Percentiles rank a stretch among this genome's conserved stretches.
Evolutionary conservation across 2,113 vertebrate genomes (phyloP).

Genomic region (Harpagus bidentatus): DNA sequence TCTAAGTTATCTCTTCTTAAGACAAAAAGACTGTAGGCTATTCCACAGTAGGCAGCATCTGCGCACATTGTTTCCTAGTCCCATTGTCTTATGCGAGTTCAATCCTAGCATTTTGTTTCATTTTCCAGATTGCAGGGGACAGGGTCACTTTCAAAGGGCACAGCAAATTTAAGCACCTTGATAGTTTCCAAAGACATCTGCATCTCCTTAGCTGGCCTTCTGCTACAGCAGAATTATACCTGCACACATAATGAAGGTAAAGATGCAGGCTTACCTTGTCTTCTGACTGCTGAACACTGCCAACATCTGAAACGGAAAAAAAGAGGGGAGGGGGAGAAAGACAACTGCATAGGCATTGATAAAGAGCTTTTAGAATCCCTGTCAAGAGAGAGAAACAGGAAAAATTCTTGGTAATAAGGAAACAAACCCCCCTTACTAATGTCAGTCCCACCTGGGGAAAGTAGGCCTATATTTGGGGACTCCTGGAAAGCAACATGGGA

Average conservation of each 20-base stretch:
- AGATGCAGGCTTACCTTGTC: slow-evolving; percentile 38
- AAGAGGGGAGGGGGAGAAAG: neutral
- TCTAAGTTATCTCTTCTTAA: neutral
- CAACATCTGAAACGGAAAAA: slow-evolving; percentile 11
- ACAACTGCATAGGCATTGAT: neutral
- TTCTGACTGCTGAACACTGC: slow-evolving; percentile 24
- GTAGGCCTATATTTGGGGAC: neutral
- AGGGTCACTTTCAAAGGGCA: neutral
- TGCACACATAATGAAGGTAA: neutral
- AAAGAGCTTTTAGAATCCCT: neutral
- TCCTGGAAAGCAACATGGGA: neutral
- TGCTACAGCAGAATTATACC: neutral
- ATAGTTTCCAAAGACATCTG: neutral
- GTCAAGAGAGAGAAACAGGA: neutral
- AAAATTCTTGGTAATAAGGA: neutral
- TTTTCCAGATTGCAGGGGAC: neutral
- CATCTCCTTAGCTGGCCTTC: neutral
- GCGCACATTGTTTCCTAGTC: neutral
- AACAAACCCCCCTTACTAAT: neutral
- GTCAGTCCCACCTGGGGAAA: neutral
- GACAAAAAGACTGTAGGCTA: neutral
- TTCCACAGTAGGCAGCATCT: neutral
- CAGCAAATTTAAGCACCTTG: neutral
- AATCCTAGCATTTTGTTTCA: neutral
- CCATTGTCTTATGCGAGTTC: neutral